These are phyloP conservation scores for Poeciliopsis gracilis DNA, from an alignment of 2,797 vertebrate species.

Conservation along the genomic window DNA sequence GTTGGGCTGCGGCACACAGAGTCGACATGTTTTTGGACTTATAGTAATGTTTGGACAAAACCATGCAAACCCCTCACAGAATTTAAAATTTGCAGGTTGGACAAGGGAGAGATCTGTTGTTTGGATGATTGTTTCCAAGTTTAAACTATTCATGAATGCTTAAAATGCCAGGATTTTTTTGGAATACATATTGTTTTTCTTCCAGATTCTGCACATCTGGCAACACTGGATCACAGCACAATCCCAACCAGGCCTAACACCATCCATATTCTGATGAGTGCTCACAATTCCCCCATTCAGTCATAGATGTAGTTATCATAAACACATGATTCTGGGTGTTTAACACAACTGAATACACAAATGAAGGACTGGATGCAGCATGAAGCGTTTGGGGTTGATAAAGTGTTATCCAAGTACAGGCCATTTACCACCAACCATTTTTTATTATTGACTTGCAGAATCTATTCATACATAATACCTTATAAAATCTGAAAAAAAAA, in stretches of 20 bases:
- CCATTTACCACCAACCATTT: not conserved
- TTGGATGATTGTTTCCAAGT: not conserved
- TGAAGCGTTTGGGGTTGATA: no score
- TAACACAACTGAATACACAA: not conserved
- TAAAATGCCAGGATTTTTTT: not conserved
- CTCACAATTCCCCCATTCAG: not conserved
- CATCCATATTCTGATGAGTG: not conserved
- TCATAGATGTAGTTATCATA: not conserved
- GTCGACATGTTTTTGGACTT: not conserved
- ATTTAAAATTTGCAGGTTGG: not conserved
- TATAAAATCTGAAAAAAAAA: not conserved
- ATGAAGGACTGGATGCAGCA: no score
- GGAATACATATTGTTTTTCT: not conserved
- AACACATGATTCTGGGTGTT: not conserved
- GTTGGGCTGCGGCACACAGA: not conserved
- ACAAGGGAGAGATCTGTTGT: not conserved
- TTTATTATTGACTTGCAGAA: not conserved
- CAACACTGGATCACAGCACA: not conserved
- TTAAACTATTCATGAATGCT: not conserved
- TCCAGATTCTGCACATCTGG: not conserved
- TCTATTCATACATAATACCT: not conserved
- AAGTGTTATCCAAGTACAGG: no score
- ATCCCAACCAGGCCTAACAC: not conserved
- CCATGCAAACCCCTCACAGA: not conserved
- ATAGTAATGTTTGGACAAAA: not conserved